Evolutionary conservation across 2,888 invertebrate species (phyloP).

Genomic region (Oxytorus armatus): DNA sequence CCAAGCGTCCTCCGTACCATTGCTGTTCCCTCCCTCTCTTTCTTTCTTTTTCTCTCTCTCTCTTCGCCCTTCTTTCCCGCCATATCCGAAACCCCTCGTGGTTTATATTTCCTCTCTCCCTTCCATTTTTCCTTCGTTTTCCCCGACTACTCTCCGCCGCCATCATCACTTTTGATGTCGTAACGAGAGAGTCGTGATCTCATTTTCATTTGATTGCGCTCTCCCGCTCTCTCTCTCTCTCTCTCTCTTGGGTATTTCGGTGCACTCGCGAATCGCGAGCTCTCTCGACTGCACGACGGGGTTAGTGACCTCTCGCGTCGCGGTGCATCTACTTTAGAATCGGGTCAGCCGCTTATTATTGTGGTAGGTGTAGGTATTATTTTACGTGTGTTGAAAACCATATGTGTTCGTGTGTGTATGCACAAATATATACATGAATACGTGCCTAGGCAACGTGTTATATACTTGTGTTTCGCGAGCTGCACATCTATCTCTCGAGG

Average conservation of each 20-base stretch:
- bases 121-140: constrained; percentile 45
- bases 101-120: constrained; percentile 20
- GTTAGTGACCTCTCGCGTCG: constrained; percentile 81
- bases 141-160: constrained; percentile 56
- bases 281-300: constrained; percentile 71
- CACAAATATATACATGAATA: neutral
- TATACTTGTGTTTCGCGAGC: constrained; percentile 53
- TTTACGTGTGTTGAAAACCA: constrained; percentile 47
- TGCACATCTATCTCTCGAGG: constrained; percentile 54
- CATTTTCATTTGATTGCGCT: constrained; percentile 84
- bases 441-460: constrained; percentile 37
- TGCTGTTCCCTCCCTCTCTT: constrained; percentile 8
- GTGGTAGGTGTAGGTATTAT: constrained; percentile 79
- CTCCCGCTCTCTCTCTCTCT: constrained; percentile 58
- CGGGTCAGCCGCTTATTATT: constrained; percentile 84
- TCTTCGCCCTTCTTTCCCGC: constrained; percentile 62
- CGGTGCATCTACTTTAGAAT: constrained; percentile 83
- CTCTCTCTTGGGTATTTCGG: constrained; percentile 64
- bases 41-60: constrained; percentile 47
- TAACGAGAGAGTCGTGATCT: constrained; percentile 83
- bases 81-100: constrained; percentile 42
- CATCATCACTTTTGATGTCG: constrained; percentile 83
- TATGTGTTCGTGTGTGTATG: neutral
- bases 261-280: constrained; percentile 58
- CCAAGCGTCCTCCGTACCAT: constrained; percentile 40